phyloP scores from a whole-genome alignment of 2,888 invertebrate genomes.

The Scaptomyza tumidula region DNA sequence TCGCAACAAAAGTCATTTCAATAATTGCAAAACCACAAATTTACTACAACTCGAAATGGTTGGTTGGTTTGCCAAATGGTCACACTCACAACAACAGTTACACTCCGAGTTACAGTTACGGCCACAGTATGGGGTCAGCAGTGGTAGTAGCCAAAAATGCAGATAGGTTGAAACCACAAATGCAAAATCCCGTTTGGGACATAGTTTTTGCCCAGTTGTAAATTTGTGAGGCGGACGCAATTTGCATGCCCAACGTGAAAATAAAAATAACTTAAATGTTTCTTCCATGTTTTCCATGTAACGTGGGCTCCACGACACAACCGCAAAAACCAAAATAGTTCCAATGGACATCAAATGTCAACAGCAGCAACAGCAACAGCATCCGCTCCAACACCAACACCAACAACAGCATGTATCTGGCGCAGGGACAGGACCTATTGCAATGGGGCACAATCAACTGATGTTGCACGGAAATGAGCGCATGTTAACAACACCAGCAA shows the following conservation, averaged over 20 bases:
- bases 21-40: slow-evolving; percentile 84
- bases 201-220: slow-evolving; percentile 68
- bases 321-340: slow-evolving; percentile 82
- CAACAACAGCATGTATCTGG: slow-evolving; percentile 43
- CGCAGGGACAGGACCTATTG: slow-evolving; percentile 31
- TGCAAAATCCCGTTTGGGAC: slow-evolving; percentile 70
- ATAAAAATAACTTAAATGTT: slow-evolving; percentile 79
- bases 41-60: slow-evolving; percentile 80
- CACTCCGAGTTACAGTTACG: slow-evolving; percentile 9
- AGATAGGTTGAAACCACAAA: slow-evolving; percentile 67
- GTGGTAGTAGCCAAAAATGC: slow-evolving; percentile 44
- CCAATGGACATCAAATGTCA: slow-evolving; percentile 84
- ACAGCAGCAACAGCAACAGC: slow-evolving; percentile 75
- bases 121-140: slow-evolving; percentile 12
- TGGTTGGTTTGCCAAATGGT: slow-evolving; percentile 59
- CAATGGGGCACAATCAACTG: slow-evolving; percentile 78
- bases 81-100: slow-evolving; percentile 44
- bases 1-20: slow-evolving; percentile 81
- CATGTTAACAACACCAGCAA: slow-evolving; percentile 84
- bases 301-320: slow-evolving; percentile 56
- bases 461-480: slow-evolving; percentile 84
- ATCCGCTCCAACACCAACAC: slow-evolving; percentile 59
- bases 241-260: slow-evolving; percentile 74
- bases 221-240: slow-evolving; percentile 66
- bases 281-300: slow-evolving; percentile 69